Evolutionary conservation across 2,113 vertebrate genomes (phyloP).

Genomic region (Prietella phreatophila): DNA sequence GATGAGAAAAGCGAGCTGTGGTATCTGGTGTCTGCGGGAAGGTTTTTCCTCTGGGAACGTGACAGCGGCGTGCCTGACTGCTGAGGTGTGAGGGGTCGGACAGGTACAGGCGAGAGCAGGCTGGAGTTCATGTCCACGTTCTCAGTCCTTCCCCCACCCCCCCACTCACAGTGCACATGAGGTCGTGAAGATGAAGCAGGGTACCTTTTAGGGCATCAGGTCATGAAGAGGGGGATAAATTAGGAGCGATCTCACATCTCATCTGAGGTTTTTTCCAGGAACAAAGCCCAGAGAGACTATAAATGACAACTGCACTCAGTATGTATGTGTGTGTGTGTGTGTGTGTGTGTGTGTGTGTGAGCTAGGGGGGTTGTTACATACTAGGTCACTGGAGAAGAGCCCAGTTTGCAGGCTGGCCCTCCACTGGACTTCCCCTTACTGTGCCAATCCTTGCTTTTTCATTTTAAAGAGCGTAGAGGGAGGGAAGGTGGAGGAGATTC

Average conservation of each 20-base stretch:
- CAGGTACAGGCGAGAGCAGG: background rate
- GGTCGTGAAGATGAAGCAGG: slow-evolving; percentile 39
- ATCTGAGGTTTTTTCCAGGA: slow-evolving; percentile 68
- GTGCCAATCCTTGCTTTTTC: background rate
- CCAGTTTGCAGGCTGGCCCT: background rate
- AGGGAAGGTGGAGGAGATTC: slow-evolving; percentile 53
- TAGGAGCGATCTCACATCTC: slow-evolving; percentile 66
- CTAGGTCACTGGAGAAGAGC: slow-evolving; percentile 3
- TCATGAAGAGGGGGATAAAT: slow-evolving; percentile 62
- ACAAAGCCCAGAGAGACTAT: slow-evolving; percentile 61
- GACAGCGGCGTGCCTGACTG: background rate
- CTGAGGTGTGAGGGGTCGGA: background rate
- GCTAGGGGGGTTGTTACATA: background rate
- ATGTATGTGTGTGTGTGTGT: background rate
- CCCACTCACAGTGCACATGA: too few relatives aligned
- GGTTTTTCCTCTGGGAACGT: background rate
- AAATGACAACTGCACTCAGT: slow-evolving; percentile 41
- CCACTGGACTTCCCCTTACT: slow-evolving; percentile 22
- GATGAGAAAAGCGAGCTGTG: slow-evolving; percentile 5
- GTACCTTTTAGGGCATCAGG: slow-evolving; percentile 14
- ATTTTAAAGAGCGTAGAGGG: background rate
- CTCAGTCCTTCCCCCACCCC: background rate
- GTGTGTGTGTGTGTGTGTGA: background rate
- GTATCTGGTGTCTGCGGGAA: background rate
- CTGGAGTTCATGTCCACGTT: background rate